Percentiles rank a stretch among this genome's conserved stretches.
phyloP scores from a whole-genome alignment of 2,888 invertebrate species.

The Eupithecia subumbrata region DNA sequence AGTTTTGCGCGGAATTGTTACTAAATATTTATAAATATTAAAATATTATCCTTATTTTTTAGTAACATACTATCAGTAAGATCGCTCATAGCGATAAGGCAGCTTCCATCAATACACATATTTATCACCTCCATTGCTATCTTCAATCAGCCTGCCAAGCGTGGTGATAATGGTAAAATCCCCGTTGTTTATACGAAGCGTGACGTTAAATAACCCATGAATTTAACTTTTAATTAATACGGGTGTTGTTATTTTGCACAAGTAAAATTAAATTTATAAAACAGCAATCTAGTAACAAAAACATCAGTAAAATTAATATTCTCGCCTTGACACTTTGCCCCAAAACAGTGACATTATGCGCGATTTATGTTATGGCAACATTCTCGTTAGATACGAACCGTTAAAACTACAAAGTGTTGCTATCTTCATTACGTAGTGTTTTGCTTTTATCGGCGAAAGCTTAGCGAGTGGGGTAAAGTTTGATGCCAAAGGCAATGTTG shows the following conservation, averaged over 20 bases:
- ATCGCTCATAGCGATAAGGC: too few species aligned
- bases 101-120: too few species aligned
- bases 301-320: constrained; percentile 3
- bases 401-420: constrained; percentile 1
- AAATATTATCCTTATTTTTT: too few species aligned
- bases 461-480: background rate
- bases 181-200: too few species aligned
- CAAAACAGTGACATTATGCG: constrained; percentile 1
- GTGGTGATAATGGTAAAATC: too few species aligned
- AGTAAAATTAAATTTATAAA: background rate
- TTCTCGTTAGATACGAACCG: background rate
- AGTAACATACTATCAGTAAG: too few species aligned
- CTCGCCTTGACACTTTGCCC: background rate
- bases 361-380: background rate
- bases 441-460: background rate
- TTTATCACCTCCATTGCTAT: too few species aligned
- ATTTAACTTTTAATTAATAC: background rate
- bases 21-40: too few species aligned
- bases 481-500: background rate
- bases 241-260: background rate
- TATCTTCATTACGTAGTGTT: background rate
- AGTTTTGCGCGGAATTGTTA: too few species aligned
- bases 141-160: too few species aligned
- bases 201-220: background rate
- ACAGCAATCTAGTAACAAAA: background rate